phyloP scores from a whole-genome alignment of 2,113 vertebrate genomes.

The Tichodroma muraria region DNA sequence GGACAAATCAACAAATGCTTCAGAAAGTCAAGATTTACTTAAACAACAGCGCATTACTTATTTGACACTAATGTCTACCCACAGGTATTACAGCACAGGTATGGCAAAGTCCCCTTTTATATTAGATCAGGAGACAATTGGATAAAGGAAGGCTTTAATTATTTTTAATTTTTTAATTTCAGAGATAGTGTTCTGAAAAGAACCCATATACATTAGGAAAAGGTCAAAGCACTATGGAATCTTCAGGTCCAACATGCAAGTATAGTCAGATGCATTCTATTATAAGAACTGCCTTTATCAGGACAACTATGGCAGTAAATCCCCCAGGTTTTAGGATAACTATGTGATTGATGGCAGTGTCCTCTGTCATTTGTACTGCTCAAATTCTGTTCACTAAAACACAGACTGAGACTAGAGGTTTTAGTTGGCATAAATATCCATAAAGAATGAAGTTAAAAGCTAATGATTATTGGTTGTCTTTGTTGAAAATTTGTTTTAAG shows the following conservation, averaged over 20 bases:
- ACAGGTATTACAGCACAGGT: not conserved
- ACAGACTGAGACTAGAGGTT: not conserved
- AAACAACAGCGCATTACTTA: not conserved
- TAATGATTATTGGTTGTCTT: not conserved
- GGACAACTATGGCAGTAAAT: not conserved
- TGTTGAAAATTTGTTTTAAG: not conserved
- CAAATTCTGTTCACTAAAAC: not conserved
- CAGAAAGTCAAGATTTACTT: not conserved
- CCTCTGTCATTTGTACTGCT: not conserved
- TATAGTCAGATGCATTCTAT: not conserved
- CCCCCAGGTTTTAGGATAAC: not conserved
- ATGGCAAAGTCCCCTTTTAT: not conserved
- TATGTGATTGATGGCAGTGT: not conserved
- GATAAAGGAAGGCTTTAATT: not conserved
- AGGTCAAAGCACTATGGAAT: not conserved
- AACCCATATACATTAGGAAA: not conserved
- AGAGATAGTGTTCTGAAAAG: not conserved
- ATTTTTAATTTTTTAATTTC: not conserved
- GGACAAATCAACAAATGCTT: not conserved
- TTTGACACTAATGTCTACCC: not conserved
- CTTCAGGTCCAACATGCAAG: not conserved
- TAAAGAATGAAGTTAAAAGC: not conserved
- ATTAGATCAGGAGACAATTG: not conserved
- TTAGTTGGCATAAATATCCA: not conserved
- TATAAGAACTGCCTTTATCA: not conserved